These are phyloP conservation scores for Euplagia quadripunctaria DNA, from an alignment of 2,888 invertebrate genomes.

Conservation along the genomic window DNA sequence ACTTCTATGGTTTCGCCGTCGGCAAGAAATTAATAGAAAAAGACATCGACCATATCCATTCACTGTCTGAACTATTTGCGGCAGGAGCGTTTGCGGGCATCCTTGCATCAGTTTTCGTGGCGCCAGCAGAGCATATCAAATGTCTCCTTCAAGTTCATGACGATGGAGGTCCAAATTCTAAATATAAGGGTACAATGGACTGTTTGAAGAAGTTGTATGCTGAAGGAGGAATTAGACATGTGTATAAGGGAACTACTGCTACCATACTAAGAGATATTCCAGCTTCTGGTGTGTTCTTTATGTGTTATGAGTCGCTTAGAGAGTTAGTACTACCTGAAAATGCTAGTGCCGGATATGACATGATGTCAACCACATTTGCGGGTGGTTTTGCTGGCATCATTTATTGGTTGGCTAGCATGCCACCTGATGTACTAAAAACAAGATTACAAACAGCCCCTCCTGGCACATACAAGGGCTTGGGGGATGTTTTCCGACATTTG, in stretches of 20 bases:
- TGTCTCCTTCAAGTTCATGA: constrained; percentile 12
- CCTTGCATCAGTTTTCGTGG: neutral
- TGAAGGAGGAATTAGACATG: constrained; percentile 10
- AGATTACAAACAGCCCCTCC: constrained; percentile 7
- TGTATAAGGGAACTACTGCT: constrained; percentile 3
- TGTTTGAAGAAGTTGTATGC: constrained; percentile 11
- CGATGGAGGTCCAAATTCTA: neutral
- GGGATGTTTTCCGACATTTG: constrained; percentile 6
- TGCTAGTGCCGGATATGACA: neutral
- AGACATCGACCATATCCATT: neutral
- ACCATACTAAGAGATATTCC: constrained; percentile 13
- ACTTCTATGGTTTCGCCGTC: constrained; percentile 11
- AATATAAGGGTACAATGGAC: constrained; percentile 8
- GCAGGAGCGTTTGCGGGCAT: constrained; percentile 9
- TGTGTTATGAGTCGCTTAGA: constrained; percentile 9
- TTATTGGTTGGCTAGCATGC: constrained; percentile 13
- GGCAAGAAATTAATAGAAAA: constrained; percentile 9
- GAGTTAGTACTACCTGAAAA: neutral
- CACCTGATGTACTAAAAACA: constrained; percentile 15
- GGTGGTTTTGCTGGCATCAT: constrained; percentile 6
- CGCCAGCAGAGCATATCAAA: constrained; percentile 14
- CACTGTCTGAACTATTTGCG: constrained; percentile 8
- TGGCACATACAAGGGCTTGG: neutral
- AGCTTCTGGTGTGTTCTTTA: constrained; percentile 9
- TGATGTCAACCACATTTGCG: neutral